These are phyloP conservation scores for Pterocles gutturalis DNA, from an alignment of 2,113 vertebrate species.

Conservation along the genomic window DNA sequence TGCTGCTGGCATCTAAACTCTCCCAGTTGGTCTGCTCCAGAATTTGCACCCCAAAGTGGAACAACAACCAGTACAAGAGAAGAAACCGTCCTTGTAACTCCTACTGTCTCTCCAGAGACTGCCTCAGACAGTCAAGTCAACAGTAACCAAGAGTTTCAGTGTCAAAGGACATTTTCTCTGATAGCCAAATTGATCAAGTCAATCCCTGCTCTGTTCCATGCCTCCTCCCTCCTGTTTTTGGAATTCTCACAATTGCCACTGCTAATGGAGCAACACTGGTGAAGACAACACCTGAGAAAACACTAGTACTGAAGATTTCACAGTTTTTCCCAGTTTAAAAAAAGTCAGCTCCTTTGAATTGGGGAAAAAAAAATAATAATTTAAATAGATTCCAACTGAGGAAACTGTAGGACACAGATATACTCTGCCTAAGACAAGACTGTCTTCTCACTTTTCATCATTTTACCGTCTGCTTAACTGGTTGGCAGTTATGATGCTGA, in stretches of 20 bases:
- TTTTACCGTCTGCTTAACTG: conserved; percentile 49
- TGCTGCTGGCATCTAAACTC: background rate
- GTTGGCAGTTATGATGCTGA: conserved; percentile 33
- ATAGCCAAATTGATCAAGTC: background rate
- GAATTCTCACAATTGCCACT: background rate
- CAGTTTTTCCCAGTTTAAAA: background rate
- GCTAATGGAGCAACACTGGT: background rate
- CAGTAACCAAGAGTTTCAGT: background rate
- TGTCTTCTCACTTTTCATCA: conserved; percentile 54
- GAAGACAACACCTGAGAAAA: background rate
- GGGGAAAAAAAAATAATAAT: background rate
- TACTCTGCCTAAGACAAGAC: background rate
- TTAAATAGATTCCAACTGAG: background rate
- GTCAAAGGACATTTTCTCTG: background rate
- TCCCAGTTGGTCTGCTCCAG: background rate
- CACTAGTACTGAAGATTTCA: background rate
- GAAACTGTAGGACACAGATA: background rate
- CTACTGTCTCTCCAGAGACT: background rate
- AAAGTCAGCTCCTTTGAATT: background rate
- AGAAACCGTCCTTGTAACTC: background rate
- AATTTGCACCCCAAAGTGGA: background rate
- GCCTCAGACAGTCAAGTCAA: background rate
- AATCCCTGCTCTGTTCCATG: background rate
- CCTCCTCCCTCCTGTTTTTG: background rate
- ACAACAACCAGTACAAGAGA: background rate